Evolutionary conservation across 2,113 vertebrate genomes (phyloP), one percentile per base, ranked within the genome.

Genomic region (Pelmatolapia mariae): DNA sequence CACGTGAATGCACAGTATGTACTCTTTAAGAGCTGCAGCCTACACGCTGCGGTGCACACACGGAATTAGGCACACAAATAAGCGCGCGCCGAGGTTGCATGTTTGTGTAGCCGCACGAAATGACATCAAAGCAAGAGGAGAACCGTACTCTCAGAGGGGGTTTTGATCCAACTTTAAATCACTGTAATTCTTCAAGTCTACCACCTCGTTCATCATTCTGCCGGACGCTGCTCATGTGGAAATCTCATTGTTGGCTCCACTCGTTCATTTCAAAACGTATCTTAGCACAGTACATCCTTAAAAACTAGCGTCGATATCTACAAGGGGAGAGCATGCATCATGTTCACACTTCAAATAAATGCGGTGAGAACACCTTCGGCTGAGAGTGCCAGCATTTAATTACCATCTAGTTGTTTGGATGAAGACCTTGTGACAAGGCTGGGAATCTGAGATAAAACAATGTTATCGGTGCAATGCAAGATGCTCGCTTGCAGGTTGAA

Each of bases 221-320:
- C 94, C 86, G 93, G 94, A 95, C 94, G 89, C 91, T 88, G 91
- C 93, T 94, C 89, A 84, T 94, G 95, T 94, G 94, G 93, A 95
- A 95, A 95, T 94, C 93, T 94, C 93, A 94, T 95, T 95, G 91
- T 95, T 82, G 93, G 92, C 95, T 94, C 94, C 94, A 93, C 87
- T 95, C 88, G 90, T 91, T 95, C 93, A 94, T 91, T 92, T 92
- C 93, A 90, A 92, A 93, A 92, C 9, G 53, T 56, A 83, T 82
- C 89, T 89, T 80, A 68, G 79, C 16, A 45, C 83, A 87, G 87
- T 81, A 78, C 86, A 82, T 90, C 89, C 89, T 93, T 84, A 53
- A 90, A 68, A 90, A 87, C 76, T 26, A 59, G 87, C 86, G 43
- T 84, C 81, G 11, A 43, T 73, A 56, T 88, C 88, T 54, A 47